Conservation (phyloP, 2,797 vertebrate genomes). For the Steatocranus sp. region DNA sequence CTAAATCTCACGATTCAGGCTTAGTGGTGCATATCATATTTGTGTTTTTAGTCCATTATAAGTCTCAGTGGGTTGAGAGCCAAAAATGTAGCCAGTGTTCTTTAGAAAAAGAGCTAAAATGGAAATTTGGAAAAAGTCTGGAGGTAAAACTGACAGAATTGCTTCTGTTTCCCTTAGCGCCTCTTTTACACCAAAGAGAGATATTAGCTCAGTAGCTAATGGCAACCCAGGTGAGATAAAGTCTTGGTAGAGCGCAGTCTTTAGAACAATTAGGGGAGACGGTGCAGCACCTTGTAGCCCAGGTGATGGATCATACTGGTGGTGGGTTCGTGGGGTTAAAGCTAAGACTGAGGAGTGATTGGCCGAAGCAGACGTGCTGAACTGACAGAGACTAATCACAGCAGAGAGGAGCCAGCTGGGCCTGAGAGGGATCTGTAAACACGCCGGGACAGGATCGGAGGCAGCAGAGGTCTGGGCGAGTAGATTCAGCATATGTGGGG, state of each 20-base stretch:
- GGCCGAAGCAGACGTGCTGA: slow-evolving; percentile 30
- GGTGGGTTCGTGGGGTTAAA: slow-evolving; percentile 20
- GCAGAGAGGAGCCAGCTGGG: slow-evolving; percentile 62
- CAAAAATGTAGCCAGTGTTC: neutral
- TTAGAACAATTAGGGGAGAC: slow-evolving; percentile 52
- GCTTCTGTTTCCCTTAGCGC: slow-evolving; percentile 35
- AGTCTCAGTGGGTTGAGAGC: neutral
- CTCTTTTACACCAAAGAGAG: slow-evolving; percentile 7
- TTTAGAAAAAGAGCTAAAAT: neutral
- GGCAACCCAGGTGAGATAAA: slow-evolving; percentile 35
- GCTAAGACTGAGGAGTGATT: slow-evolving; percentile 34
- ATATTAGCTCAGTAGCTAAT: slow-evolving; percentile 8
- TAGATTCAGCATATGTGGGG: slow-evolving; percentile 51
- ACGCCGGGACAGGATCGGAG: slow-evolving; percentile 45
- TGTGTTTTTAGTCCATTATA: neutral
- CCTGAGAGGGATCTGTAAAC: slow-evolving; percentile 61
- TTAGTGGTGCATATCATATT: neutral
- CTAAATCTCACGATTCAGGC: neutral
- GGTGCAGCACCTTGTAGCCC: slow-evolving; percentile 19
- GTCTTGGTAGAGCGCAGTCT: slow-evolving; percentile 12
- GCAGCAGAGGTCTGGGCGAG: slow-evolving; percentile 14
- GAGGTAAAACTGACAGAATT: neutral
- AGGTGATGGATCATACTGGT: slow-evolving; percentile 51
- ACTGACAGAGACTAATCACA: slow-evolving; percentile 65
- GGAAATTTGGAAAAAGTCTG: neutral